A percentile compares a stretch with the other conserved stretches of the same genome.
phyloP scores from a whole-genome alignment of 92 coral and sea anemone genomes.

The Phymanthus crucifer region DNA sequence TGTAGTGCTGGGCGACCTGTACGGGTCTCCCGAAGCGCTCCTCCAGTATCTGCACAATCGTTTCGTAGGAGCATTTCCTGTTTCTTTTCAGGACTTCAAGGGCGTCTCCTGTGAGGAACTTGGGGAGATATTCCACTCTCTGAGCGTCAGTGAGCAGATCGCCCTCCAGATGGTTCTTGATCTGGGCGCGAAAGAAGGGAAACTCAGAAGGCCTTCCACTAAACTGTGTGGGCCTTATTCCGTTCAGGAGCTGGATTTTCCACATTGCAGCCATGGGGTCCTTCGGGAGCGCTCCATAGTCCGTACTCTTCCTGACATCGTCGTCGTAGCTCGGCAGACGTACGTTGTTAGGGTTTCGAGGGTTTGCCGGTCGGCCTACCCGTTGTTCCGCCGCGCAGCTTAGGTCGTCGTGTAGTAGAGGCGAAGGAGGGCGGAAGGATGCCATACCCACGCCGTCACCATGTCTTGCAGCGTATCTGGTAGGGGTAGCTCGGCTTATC shows the following conservation, averaged over 20 bases:
- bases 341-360: not conserved
- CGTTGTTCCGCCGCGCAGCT: not conserved
- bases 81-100: slow-evolving; percentile 16
- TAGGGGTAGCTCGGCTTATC: too few relatives aligned
- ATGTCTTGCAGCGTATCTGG: too few relatives aligned
- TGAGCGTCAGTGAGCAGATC: slow-evolving; percentile 58
- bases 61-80: not conserved
- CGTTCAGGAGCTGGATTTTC: slow-evolving; percentile 44
- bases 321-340: not conserved
- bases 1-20: too few relatives aligned
- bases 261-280: slow-evolving; percentile 48
- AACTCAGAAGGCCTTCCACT: slow-evolving; percentile 55
- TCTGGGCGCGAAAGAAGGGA: slow-evolving; percentile 50
- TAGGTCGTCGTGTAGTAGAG: too few relatives aligned
- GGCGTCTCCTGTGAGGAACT: slow-evolving; percentile 55
- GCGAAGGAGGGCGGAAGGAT: too few relatives aligned
- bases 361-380: not conserved
- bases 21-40: too few relatives aligned
- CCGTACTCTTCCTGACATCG: not conserved
- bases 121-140: slow-evolving; percentile 58
- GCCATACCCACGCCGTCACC: too few relatives aligned
- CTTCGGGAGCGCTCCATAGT: not conserved
- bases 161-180: slow-evolving; percentile 46
- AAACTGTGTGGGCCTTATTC: slow-evolving; percentile 47
- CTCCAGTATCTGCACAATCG: not conserved